Percentiles rank a stretch among this genome's conserved stretches.
Conservation (phyloP, 2,113 vertebrate species). For the Pan troglodytes region NHGRI_mPanTro3-v2.1_pri NC_086016.1:48577001-48577500, state of each 20-base stretch:
- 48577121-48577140: accelerated
- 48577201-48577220: not conserved
- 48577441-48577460: not conserved
- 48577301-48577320: not conserved
- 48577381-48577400: not conserved
- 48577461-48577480: not conserved
- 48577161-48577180: no score
- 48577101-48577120: not conserved
- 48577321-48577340: not conserved
- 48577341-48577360: accelerated
- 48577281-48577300: not conserved
- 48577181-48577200: not conserved
- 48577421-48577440: not conserved
- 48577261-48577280: not conserved
- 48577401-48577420: not conserved
- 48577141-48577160: not conserved
- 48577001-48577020: not conserved
- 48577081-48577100: not conserved
- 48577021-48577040: not conserved
- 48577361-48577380: not conserved
- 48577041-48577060: not conserved
- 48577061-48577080: not conserved
- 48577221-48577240: no score
- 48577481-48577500: accelerated
- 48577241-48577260: not conserved